Evolutionary conservation across 1,140 invertebrate genomes (phyloP), one percentile per base, ranked within the genome.

Genomic region (Drosophila suzukii): DNA sequence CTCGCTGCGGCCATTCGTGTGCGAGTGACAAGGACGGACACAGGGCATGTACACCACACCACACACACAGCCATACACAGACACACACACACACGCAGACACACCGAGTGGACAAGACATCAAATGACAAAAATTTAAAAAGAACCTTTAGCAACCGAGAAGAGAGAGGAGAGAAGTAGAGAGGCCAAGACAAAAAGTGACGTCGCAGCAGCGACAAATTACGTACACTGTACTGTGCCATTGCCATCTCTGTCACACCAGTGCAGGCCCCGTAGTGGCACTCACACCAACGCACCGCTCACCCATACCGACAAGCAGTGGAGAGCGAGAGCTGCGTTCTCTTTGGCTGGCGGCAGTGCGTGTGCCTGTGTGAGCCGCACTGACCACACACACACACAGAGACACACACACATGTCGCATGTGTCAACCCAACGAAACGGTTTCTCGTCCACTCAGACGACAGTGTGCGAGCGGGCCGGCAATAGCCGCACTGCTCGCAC

Each of bases 121-220:
- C 79, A 88, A 88, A 89, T 88, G 83, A 88, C 84, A 88, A 88
- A 88, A 88, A 75, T 85, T 83, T 71, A 53, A 82, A 88, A 86
- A 88, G 62, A 68, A 57, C 41, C 65, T 46, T 46, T 15, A 15
- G 38, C 32, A n/a, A 39, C 12, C 38, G 38, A 13, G 38, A n/a
- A 39, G 34, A 36, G 38, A 4, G 43, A 17, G 73, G 61, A 78
- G 58, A 56, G 54, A 51, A 60, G 57, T 49, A 49, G 56, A n/a
- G 15, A 49, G 12, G 24, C 49, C 49, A 51, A 51, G 56, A 17
- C 51, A 60, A 60, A 66, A 78, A 71, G 61, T 55, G 74, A 56
- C 71, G 75, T 83, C 41, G 57, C 47, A 34, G 44, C 60, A 39
- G 60, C 79, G 75, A 84, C 81, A 84, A 63, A 80, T 71, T 67